Conservation (phyloP, 92 coral and sea anemone genomes). For the Ricordea florida region DNA sequence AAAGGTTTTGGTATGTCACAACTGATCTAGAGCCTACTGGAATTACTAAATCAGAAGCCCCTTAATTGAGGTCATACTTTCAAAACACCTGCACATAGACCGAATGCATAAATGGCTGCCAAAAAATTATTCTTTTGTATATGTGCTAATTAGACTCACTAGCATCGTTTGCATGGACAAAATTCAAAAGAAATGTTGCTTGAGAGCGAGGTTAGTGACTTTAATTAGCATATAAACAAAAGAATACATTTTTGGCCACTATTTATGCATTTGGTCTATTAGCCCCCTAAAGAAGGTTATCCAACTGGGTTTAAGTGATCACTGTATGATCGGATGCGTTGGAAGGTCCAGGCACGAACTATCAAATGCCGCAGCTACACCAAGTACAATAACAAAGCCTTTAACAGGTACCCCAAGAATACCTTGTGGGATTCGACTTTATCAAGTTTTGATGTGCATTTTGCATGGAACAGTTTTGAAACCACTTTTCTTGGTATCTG, state of each 20-base stretch:
- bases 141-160: too few species aligned
- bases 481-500: constrained; percentile 22
- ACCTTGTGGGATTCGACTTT: constrained; percentile 21
- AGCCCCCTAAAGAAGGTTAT: constrained; percentile 22
- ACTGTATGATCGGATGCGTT: constrained; percentile 50
- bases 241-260: too few species aligned
- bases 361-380: constrained; percentile 39
- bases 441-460: constrained; percentile 3
- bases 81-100: constrained; percentile 39
- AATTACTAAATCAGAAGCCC: constrained; percentile 8
- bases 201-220: too few species aligned
- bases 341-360: constrained; percentile 39
- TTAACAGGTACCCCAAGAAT: constrained; percentile 34
- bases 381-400: constrained; percentile 8
- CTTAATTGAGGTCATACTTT: constrained; percentile 26
- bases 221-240: too few species aligned
- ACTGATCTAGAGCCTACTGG: constrained; percentile 30
- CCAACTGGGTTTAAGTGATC: constrained; percentile 48
- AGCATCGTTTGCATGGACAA: too few species aligned
- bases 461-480: constrained; percentile 44
- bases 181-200: too few species aligned
- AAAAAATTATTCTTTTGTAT: too few species aligned
- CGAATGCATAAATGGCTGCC: too few species aligned
- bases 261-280: too few species aligned
- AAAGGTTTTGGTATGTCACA: constrained; percentile 26